Base-by-base conservation (phyloP, 2,797 vertebrate species). In the Tympanoctomys barrerae region DNA sequence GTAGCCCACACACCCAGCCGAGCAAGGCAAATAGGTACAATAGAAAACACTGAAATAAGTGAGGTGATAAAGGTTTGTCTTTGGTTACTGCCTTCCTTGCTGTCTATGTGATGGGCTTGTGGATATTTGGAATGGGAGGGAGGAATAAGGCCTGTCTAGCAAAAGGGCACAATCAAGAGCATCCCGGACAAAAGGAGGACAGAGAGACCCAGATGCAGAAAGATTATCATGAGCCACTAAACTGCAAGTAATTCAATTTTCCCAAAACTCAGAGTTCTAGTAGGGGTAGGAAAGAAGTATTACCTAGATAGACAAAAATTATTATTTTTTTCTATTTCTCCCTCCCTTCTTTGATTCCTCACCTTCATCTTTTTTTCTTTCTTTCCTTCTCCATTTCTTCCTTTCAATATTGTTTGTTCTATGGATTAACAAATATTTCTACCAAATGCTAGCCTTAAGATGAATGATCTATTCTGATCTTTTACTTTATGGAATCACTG, bases 401-500 rank as follows among this genome's bases (percentile, higher is more conserved):
- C 33, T 85, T 91, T 91, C 33, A 81, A 1, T 54, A 46, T 68
- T 49, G 7, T 64, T 87, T 90, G 36, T 87, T 85, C 4, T 86
- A 8, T 46, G 89, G 46, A 77, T 87, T 91, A 90, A 49, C 49
- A 87, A 49, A 33, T 33, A 68, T 36, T 2, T 12, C 24, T 86
- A 62, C 7, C 39, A 91, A 82, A 90, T 66, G 3, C 7, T 61
- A 86, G 7, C 3, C 68, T 91, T 28, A 82, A 82, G 39, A 59
- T 42, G 77, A 81, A 94, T 5, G 89, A 82, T 89, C 61, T 70
- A 31, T 10, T 88, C 42, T 88, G 22, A 42, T 91, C 33, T 88
- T 42, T 90, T 33, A 62, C 28, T 26, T 81, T 61, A 31, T 33
- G 7, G 24, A 4, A 5, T 79, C 16, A 31, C 33, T 11, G 7